Evolutionary conservation across 2,797 vertebrate genomes (phyloP), one percentile per base, ranked within the genome.

Genomic region (Megalops cyprinoides): DNA sequence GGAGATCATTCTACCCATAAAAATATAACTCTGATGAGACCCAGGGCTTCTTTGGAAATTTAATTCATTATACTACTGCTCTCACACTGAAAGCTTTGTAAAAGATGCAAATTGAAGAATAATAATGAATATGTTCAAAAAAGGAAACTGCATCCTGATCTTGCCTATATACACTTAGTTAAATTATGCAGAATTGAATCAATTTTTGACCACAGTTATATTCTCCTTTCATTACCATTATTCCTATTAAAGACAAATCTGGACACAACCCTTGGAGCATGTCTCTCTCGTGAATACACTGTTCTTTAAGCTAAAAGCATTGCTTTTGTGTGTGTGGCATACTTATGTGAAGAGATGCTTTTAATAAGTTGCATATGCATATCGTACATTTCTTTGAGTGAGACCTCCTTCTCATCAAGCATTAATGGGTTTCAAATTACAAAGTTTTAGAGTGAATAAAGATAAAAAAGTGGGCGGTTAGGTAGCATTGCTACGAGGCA

Each of bases 141-240:
- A 53, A 12, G 18, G 20, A 76, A 58, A 77, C 18, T 1, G 34
- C 10, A 39, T 44, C 49, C 53, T 46, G 4, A 25, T 76, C 56
- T 42, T 46, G 31, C 67, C 65, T 20, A n/a, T 44, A 7, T n/a
- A 9, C 37, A n/a, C 44, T 4, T 5, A 20, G 65, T 39, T 39
- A 42, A 69, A 69, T 69, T 76, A 34, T 53, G 74, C 74, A 76
- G 49, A 76, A 76, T 31, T 25, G 8, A 20, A 76, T 55, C 31
- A 10, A 76, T 76, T 76, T 76, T 34, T 37, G 31, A 53, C n/a
- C 74, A 76, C 42, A 53, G 12, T 34, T 10, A 23, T 49, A 53
- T 76, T 53, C 31, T 76, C 49, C 51, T 25, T 48, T 23, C 12
- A 51, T 53, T n/a, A 55, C 14, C 9, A 31, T 39, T 76, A 55